phyloP scores from a whole-genome alignment of 2,113 vertebrate genomes.

The Oceanites oceanicus region DNA sequence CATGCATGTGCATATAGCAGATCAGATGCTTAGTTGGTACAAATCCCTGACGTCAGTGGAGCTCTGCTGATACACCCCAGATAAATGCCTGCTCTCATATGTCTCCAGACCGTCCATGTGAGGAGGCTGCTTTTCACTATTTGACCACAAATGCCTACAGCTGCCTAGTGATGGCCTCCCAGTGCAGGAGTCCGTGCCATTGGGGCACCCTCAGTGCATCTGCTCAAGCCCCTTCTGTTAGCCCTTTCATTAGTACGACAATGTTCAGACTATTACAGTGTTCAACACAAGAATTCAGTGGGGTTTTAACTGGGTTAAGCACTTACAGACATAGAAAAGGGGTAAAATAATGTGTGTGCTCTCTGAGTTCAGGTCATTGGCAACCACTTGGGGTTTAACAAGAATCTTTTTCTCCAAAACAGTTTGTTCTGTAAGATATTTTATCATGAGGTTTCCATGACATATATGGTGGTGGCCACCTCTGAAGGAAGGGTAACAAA shows the following conservation, averaged over 20 bases:
- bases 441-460: background rate
- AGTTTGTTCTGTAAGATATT: background rate
- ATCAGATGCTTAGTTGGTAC: background rate
- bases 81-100: background rate
- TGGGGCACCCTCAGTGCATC: background rate
- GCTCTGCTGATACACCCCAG: background rate
- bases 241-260: rapidly evolving
- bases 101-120: background rate
- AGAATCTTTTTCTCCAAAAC: background rate
- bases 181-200: background rate
- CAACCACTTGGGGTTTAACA: background rate
- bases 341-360: background rate
- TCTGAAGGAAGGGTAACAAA: background rate
- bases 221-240: background rate
- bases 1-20: background rate
- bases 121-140: background rate
- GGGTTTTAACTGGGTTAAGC: background rate
- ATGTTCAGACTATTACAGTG: background rate
- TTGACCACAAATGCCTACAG: background rate
- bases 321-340: background rate
- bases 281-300: background rate
- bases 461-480: too few species aligned
- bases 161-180: background rate
- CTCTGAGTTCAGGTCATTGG: background rate
- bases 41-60: background rate